Conservation (phyloP, 2,888 invertebrate species). For the Pharmacophagus antenor region DNA sequence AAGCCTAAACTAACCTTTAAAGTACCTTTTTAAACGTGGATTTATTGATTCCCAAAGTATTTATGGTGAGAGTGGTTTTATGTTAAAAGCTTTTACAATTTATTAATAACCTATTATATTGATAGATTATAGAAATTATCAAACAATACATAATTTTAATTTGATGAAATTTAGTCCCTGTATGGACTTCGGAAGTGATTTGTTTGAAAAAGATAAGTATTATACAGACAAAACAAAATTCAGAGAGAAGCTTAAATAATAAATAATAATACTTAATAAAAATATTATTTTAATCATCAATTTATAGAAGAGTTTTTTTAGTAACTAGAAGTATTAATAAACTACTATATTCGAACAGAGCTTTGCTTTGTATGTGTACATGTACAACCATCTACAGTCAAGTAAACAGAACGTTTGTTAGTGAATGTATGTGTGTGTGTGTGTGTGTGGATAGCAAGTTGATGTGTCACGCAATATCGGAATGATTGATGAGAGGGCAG, state of each 20-base stretch:
- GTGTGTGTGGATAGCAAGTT: conserved; percentile 42
- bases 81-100: neutral
- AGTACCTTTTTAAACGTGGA: neutral
- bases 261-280: too few relatives aligned
- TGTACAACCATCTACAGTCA: conserved; percentile 39
- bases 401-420: conserved; percentile 54
- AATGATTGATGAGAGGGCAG: conserved; percentile 60
- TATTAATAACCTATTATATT: neutral
- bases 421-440: conserved; percentile 29
- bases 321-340: neutral
- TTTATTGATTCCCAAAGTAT: neutral
- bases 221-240: too few relatives aligned
- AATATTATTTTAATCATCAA: neutral
- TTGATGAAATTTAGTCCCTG: too few relatives aligned
- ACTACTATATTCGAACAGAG: conserved; percentile 2
- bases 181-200: too few relatives aligned
- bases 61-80: neutral
- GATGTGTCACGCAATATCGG: conserved; percentile 71
- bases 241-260: too few relatives aligned
- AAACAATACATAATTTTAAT: neutral
- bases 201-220: too few relatives aligned
- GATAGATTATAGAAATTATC: neutral
- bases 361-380: conserved; percentile 34
- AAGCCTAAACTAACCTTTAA: conserved; percentile 1
- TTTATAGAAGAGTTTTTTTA: neutral